Evolutionary conservation across 1,140 invertebrate species (phyloP).

Genomic region (Homalodisca vitripennis): DNA sequence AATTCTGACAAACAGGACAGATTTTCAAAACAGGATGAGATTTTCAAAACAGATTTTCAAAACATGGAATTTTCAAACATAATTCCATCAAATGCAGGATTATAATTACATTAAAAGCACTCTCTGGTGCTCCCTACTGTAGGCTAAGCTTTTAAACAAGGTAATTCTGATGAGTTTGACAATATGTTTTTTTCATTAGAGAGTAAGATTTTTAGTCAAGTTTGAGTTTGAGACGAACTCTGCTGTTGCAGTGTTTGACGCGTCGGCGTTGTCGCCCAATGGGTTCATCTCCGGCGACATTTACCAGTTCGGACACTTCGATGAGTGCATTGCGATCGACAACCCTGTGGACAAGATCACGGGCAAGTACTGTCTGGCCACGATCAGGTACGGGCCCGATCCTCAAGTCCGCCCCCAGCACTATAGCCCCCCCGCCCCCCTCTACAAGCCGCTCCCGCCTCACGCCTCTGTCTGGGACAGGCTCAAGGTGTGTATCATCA

Average conservation of each 20-base stretch:
- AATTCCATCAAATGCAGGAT: too few relatives aligned
- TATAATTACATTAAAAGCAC: too few relatives aligned
- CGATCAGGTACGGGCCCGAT: conserved; percentile 12
- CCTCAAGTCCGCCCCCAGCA: conserved; percentile 33
- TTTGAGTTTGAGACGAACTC: too few relatives aligned
- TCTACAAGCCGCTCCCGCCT: background rate
- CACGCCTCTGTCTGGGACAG: conserved; percentile 32
- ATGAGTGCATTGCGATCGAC: conserved; percentile 56
- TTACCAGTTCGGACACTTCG: conserved; percentile 66
- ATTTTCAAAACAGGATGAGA: too few relatives aligned
- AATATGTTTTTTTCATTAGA: too few relatives aligned
- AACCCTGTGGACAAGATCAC: conserved; percentile 3
- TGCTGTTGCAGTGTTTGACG: conserved; percentile 61
- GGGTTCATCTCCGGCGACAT: conserved; percentile 60
- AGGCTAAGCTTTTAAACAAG: too few relatives aligned
- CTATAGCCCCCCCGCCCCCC: background rate
- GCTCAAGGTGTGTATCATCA: conserved; percentile 26
- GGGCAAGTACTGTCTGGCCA: conserved; percentile 33
- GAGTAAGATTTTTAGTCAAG: too few relatives aligned
- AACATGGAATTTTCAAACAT: too few relatives aligned
- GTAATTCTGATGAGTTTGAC: too few relatives aligned
- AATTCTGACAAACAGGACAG: too few relatives aligned
- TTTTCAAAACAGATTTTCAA: too few relatives aligned
- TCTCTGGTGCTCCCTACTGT: too few relatives aligned
- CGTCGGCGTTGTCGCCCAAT: conserved; percentile 60